Evolutionary conservation across 2,797 vertebrate genomes (phyloP).

Genomic region (Mycteria americana): DNA sequence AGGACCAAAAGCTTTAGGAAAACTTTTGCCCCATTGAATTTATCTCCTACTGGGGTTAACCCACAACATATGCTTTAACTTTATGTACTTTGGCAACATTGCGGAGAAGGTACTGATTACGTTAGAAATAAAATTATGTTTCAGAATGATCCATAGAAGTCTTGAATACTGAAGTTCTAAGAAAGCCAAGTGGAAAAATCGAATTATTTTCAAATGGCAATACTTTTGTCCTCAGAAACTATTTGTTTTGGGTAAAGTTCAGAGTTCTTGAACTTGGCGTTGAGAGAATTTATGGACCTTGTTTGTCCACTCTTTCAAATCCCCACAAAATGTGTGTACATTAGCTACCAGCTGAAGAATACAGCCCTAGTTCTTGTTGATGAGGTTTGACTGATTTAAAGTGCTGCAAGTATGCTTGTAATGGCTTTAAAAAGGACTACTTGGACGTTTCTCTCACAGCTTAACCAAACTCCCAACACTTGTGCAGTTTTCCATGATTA

Average conservation of each 20-base stretch:
- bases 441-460: background rate
- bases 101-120: background rate
- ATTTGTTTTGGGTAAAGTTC: background rate
- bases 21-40: background rate
- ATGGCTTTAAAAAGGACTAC: background rate
- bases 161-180: background rate
- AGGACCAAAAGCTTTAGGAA: background rate
- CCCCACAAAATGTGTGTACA: background rate
- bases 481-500: background rate
- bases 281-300: slow-evolving; percentile 17
- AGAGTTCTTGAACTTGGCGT: background rate
- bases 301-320: background rate
- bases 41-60: background rate
- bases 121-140: background rate
- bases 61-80: background rate
- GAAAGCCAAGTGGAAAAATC: background rate
- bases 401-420: background rate
- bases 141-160: background rate
- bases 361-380: background rate
- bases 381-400: background rate
- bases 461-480: background rate
- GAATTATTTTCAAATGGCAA: background rate
- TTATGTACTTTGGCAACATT: background rate
- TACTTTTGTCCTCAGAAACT: background rate
- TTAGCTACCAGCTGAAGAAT: background rate